phyloP scores from a whole-genome alignment of 2,113 vertebrate species.

The Apteryx owenii region DNA sequence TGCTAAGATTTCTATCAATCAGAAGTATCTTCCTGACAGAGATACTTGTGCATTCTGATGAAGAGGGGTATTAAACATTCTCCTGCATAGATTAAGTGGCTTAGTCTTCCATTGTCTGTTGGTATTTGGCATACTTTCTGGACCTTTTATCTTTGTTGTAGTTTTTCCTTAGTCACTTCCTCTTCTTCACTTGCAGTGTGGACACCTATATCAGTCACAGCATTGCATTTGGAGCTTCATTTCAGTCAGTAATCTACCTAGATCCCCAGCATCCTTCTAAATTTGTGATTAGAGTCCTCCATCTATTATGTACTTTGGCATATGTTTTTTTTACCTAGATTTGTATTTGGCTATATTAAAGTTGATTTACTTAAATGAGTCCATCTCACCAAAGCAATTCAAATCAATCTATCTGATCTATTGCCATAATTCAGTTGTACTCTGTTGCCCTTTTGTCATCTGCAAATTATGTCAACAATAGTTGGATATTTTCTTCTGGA shows the following conservation, averaged over 20 bases:
- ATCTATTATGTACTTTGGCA: background rate
- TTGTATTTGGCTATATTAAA: background rate
- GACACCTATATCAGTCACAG: background rate
- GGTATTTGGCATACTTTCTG: background rate
- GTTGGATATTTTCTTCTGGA: background rate
- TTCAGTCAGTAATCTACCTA: background rate
- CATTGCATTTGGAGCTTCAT: background rate
- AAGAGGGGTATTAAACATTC: background rate
- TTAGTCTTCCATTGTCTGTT: background rate
- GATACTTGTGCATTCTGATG: background rate
- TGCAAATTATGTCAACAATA: background rate
- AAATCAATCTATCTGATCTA: background rate
- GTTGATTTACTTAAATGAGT: background rate
- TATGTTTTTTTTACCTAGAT: slow-evolving; percentile 6
- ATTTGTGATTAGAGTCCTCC: background rate
- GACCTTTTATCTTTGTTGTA: background rate
- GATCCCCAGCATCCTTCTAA: background rate
- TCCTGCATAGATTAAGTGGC: background rate
- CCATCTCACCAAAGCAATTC: background rate
- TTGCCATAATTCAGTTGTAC: background rate
- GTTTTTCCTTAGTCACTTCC: slow-evolving; percentile 1
- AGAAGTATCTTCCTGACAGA: background rate
- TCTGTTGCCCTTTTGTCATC: background rate
- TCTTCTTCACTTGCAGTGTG: background rate
- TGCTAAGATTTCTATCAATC: background rate